phyloP scores from a whole-genome alignment of 2,888 invertebrate genomes.

The Stomorhina lunata region DNA sequence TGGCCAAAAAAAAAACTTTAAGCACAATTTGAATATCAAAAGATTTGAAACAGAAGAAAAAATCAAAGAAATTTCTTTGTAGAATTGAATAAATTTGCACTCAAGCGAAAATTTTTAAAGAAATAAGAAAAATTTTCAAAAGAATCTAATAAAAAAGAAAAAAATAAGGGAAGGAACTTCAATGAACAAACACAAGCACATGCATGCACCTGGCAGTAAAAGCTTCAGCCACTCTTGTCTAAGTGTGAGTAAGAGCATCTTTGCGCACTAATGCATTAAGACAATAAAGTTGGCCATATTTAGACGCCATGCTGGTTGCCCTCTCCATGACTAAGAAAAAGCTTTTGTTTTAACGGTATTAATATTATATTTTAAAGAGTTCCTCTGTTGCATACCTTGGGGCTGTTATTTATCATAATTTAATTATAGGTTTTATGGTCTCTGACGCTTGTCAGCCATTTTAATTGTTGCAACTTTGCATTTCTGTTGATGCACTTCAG shows the following conservation, averaged over 20 bases:
- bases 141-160: neutral
- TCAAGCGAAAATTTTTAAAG: constrained; percentile 38
- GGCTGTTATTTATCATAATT: constrained; percentile 26
- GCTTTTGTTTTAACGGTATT: constrained; percentile 27
- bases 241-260: constrained; percentile 39
- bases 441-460: constrained; percentile 51
- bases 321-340: too few species aligned
- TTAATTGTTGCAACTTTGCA: constrained; percentile 48
- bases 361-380: neutral
- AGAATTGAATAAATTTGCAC: constrained; percentile 34
- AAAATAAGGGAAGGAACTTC: constrained; percentile 30
- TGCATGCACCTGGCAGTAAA: constrained; percentile 10
- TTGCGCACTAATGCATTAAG: constrained; percentile 46
- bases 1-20: constrained; percentile 1
- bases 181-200: neutral
- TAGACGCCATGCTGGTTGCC: constrained; percentile 64
- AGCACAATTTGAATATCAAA: constrained; percentile 62
- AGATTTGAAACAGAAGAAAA: constrained; percentile 29
- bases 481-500: too few species aligned
- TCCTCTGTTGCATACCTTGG: neutral
- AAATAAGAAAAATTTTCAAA: neutral
- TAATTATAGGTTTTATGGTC: constrained; percentile 42
- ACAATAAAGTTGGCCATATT: constrained; percentile 68
- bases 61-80: neutral
- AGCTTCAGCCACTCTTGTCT: constrained; percentile 1